Evolutionary conservation across 1,140 invertebrate genomes (phyloP).

Genomic region (Drosophila novamexicana): DNA sequence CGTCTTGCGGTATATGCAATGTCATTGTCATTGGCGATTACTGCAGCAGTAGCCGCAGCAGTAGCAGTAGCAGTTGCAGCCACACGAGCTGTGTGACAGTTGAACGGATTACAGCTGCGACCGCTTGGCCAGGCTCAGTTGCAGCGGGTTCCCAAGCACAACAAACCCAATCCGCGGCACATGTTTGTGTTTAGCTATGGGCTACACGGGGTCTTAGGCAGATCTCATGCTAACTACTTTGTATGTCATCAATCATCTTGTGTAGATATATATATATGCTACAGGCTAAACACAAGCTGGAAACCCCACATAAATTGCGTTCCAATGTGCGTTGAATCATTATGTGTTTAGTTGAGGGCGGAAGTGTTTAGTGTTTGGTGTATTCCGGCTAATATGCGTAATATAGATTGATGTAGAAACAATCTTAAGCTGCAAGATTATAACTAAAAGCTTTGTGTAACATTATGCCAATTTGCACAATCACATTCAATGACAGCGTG

Average conservation of each 20-base stretch:
- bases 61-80: no score
- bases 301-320: constrained; percentile 3
- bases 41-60: background rate
- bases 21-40: constrained; percentile 35
- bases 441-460: constrained; percentile 29
- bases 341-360: constrained; percentile 46
- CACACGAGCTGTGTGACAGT: constrained; percentile 23
- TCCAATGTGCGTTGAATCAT: constrained; percentile 35
- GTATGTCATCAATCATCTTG: constrained; percentile 68
- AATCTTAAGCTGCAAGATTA: constrained; percentile 43
- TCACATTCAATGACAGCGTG: background rate
- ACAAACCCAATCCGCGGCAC: constrained; percentile 40
- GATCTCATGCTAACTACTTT: constrained; percentile 58
- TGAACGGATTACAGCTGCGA: constrained; percentile 42
- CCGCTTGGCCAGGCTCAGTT: constrained; percentile 22
- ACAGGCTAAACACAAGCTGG: constrained; percentile 11
- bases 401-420: constrained; percentile 64
- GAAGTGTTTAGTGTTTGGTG: constrained; percentile 59
- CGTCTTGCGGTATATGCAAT: constrained; percentile 21
- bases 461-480: constrained; percentile 38
- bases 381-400: constrained; percentile 40
- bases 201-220: constrained; percentile 24
- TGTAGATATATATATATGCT: constrained; percentile 13
- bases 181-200: constrained; percentile 40
- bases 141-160: constrained; percentile 6